Evolutionary conservation across 2,797 vertebrate species (phyloP).

Genomic region (Phalloptychus januarius): DNA sequence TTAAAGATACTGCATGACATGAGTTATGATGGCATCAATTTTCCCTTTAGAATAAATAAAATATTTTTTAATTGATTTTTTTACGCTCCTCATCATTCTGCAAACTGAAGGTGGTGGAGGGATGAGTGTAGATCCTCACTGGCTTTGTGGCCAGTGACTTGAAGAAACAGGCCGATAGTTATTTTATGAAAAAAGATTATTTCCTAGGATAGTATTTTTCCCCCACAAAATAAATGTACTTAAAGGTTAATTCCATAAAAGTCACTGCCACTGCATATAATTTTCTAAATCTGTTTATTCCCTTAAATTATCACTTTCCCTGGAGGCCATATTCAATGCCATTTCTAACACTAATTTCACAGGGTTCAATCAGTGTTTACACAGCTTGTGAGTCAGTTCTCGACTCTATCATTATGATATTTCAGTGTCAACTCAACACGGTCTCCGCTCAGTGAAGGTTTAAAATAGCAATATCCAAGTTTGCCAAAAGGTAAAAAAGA

Average conservation of each 20-base stretch:
- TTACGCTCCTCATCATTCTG: not conserved
- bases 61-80: not conserved
- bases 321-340: constrained; percentile 20
- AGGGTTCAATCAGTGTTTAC: constrained; percentile 33
- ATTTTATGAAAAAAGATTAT: not conserved
- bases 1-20: not conserved
- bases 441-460: constrained; percentile 53
- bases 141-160: not conserved
- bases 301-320: not conserved
- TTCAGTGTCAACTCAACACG: constrained; percentile 56
- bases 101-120: not conserved
- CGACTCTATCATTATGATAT: constrained; percentile 31
- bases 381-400: constrained; percentile 29
- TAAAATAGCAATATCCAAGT: constrained; percentile 70
- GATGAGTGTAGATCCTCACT: not conserved
- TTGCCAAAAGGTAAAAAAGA: constrained; percentile 69
- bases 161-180: not conserved
- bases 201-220: not conserved
- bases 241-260: not conserved
- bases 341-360: constrained; percentile 7
- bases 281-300: not conserved
- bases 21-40: not conserved
- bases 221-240: not conserved
- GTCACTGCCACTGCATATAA: not conserved
- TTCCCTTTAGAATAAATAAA: not conserved